A percentile compares a stretch with the other conserved stretches of the same genome.
These are phyloP conservation scores for Cyanocitta stelleri DNA, from an alignment of 2,113 vertebrate genomes.

Conservation along the genomic window DNA sequence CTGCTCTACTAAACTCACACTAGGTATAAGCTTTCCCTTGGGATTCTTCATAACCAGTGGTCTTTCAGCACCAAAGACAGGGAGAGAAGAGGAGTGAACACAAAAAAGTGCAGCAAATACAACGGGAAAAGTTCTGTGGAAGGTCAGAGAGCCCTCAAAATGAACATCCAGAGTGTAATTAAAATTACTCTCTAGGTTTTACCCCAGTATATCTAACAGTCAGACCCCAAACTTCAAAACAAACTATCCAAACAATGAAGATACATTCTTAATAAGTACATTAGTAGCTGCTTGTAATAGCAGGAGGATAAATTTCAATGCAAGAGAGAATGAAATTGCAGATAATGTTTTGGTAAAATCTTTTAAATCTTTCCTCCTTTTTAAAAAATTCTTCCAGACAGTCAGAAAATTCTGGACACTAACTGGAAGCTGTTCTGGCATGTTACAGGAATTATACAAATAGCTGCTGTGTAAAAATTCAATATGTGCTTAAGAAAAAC, in stretches of 20 bases:
- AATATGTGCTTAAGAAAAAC: neutral
- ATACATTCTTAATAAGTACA: neutral
- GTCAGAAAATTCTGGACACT: neutral
- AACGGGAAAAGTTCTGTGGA: neutral
- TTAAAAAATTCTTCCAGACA: neutral
- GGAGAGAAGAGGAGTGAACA: neutral
- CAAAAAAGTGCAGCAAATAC: neutral
- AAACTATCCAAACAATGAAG: neutral
- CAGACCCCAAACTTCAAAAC: neutral
- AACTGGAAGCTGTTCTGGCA: neutral
- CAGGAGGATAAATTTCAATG: neutral
- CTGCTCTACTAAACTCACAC: neutral
- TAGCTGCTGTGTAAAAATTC: neutral
- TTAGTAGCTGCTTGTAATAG: neutral
- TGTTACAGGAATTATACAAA: neutral
- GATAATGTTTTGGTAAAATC: neutral
- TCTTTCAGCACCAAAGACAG: neutral
- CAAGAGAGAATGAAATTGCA: neutral
- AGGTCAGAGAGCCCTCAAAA: neutral
- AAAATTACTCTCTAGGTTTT: neutral
- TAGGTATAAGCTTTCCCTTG: fast-evolving
- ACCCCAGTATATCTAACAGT: neutral
- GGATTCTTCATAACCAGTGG: neutral
- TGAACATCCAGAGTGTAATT: neutral
- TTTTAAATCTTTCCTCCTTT: neutral